Evolutionary conservation across 2,113 vertebrate species (phyloP).

Genomic region (Columbina picui): DNA sequence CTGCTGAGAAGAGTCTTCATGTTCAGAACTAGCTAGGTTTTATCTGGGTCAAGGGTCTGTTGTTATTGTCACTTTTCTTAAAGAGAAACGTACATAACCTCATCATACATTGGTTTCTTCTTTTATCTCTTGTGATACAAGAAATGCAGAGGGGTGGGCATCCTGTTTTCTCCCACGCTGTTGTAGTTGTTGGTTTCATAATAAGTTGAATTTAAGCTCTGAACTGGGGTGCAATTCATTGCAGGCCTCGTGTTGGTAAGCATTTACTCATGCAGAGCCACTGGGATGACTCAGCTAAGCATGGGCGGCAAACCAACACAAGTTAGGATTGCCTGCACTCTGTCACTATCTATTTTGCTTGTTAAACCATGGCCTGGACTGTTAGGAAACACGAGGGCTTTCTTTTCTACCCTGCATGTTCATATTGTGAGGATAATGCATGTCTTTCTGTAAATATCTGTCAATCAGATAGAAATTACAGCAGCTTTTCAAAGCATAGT

Average conservation of each 20-base stretch:
- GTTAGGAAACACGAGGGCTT: not conserved
- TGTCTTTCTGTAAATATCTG: not conserved
- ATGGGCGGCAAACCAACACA: not conserved
- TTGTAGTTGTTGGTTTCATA: constrained; percentile 34
- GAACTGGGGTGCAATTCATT: constrained; percentile 4
- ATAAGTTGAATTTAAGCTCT: constrained; percentile 21
- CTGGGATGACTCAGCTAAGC: constrained; percentile 31
- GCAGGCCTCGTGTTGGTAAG: not conserved
- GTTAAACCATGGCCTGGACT: not conserved
- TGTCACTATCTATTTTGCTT: not conserved
- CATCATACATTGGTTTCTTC: not conserved
- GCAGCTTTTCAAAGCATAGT: not conserved
- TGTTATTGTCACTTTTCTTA: constrained; percentile 4
- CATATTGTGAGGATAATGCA: not conserved
- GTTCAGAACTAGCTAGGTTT: not conserved
- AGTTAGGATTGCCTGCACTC: not conserved
- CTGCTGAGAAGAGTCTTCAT: not conserved
- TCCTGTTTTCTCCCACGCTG: constrained; percentile 48
- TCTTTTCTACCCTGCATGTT: not conserved
- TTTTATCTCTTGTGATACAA: not conserved
- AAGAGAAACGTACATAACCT: not conserved
- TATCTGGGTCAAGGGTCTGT: not conserved
- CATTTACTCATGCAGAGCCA: constrained; percentile 26
- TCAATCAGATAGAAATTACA: constrained; percentile 6
- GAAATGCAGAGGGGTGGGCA: constrained; percentile 16